phyloP scores from a whole-genome alignment of 2,797 vertebrate species.

The Sebastes aleutianus region DNA sequence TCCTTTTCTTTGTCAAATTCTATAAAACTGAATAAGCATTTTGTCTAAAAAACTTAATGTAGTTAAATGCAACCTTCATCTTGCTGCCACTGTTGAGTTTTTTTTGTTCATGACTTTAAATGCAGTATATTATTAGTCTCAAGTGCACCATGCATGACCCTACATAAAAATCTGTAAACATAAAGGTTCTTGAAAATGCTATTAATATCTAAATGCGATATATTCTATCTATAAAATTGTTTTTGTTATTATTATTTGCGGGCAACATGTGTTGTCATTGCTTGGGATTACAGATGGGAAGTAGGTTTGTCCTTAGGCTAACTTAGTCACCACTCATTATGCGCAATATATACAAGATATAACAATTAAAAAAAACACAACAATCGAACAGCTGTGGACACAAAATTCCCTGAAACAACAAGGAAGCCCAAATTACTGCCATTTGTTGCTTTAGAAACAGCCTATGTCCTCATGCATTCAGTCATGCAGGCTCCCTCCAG shows the following conservation, averaged over 20 bases:
- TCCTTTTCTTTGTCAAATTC: not conserved
- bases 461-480: slow-evolving; percentile 61
- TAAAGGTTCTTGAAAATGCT: not conserved
- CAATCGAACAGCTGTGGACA: slow-evolving; percentile 24
- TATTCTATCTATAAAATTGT: not conserved
- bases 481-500: slow-evolving; percentile 67
- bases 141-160: not conserved
- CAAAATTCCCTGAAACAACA: slow-evolving; percentile 34
- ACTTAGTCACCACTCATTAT: not conserved
- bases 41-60: not conserved
- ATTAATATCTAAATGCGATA: not conserved
- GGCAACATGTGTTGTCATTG: not conserved
- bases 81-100: not conserved
- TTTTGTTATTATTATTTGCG: not conserved
- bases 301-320: not conserved
- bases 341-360: not conserved
- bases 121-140: not conserved
- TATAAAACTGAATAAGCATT: not conserved
- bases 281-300: not conserved
- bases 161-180: not conserved
- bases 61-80: not conserved
- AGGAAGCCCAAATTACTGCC: slow-evolving; percentile 21
- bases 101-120: not conserved
- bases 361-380: slow-evolving; percentile 11
- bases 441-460: slow-evolving; percentile 63